phyloP scores from a whole-genome alignment of 1,140 invertebrate species.

The Chionoecetes opilio region DNA sequence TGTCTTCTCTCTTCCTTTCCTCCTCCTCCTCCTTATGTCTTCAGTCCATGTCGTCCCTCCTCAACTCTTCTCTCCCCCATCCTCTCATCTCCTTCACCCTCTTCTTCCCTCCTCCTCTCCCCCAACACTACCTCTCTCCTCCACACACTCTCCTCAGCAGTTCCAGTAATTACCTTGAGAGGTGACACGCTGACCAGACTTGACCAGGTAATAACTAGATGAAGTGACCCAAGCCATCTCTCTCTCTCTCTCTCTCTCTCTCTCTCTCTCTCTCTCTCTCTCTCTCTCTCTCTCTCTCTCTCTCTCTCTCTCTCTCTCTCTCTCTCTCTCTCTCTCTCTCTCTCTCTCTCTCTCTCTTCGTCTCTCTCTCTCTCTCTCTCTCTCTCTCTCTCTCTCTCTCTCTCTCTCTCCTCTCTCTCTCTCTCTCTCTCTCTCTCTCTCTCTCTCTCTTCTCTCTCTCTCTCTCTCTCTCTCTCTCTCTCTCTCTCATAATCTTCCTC shows the following conservation, averaged over 20 bases:
- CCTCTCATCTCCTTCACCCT: no score
- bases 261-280: no score
- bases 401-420: not conserved
- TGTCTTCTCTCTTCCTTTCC: no score
- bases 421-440: not conserved
- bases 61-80: no score
- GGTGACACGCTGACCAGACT: no score
- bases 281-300: conserved; percentile 1
- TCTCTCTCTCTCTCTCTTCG: not conserved
- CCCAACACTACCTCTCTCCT: not conserved
- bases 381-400: not conserved
- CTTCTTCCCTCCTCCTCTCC: no score
- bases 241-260: not conserved
- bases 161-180: no score
- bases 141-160: no score
- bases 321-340: not conserved
- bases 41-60: no score
- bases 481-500: not conserved
- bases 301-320: not conserved
- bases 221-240: not conserved
- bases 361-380: not conserved
- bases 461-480: not conserved
- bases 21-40: no score
- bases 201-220: no score
- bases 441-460: not conserved